These are phyloP conservation scores for Philaenus spumarius DNA, from an alignment of 1,140 invertebrate species.

Conservation along the genomic window DNA sequence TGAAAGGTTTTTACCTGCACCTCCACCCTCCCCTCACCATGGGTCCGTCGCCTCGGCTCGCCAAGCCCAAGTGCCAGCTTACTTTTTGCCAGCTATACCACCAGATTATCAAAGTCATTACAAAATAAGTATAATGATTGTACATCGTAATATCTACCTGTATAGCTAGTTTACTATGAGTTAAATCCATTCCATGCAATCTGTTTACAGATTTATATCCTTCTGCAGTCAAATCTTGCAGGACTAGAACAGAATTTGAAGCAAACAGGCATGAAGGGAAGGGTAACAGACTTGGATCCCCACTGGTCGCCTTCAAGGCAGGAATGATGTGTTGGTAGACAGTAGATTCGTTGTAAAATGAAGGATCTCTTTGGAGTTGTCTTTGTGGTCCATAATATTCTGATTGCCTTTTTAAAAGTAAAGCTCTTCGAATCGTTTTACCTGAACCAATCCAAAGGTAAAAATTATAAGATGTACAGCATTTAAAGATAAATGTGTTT, in stretches of 20 bases:
- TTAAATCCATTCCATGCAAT: conserved; percentile 37
- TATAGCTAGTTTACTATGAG: conserved; percentile 39
- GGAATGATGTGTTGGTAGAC: conserved; percentile 24
- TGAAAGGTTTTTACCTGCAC: no score
- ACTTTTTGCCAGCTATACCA: no score
- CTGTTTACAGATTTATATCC: conserved; percentile 43
- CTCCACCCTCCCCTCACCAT: no score
- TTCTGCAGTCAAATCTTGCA: conserved; percentile 45
- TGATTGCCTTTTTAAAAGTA: conserved; percentile 24
- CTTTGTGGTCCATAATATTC: conserved; percentile 14
- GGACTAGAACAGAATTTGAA: conserved; percentile 39
- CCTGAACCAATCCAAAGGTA: conserved; percentile 12
- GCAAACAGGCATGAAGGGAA: conserved; percentile 24
- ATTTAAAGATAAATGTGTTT: no score
- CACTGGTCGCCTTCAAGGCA: neutral
- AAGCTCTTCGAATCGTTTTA: neutral
- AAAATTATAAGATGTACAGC: no score
- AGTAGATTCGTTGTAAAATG: conserved; percentile 27
- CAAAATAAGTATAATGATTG: no score
- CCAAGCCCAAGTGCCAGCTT: no score
- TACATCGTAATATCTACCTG: no score
- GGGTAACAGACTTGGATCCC: conserved; percentile 1
- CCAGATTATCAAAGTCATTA: no score
- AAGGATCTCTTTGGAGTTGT: conserved; percentile 23
- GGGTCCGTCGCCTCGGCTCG: no score